A percentile compares a stretch with the other conserved stretches of the same genome.
Conservation (phyloP, 2,797 vertebrate genomes). For the Xerus rutilus region DNA sequence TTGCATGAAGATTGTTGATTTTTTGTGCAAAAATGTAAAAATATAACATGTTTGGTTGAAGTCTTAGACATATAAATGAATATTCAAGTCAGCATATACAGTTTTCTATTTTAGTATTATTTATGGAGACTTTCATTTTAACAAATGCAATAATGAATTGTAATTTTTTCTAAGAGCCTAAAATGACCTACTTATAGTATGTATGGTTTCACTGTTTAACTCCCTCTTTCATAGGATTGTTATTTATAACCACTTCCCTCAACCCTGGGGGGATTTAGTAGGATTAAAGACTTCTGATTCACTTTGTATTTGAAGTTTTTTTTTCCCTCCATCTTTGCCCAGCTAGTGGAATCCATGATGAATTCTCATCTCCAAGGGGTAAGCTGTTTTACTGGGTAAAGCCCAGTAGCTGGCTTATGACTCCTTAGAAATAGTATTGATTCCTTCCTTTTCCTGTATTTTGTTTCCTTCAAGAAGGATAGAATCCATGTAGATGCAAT, state of each 20-base stretch:
- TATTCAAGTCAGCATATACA: neutral
- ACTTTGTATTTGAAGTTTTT: constrained; percentile 81
- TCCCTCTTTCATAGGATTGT: constrained; percentile 48
- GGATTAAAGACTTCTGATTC: constrained; percentile 76
- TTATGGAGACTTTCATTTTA: constrained; percentile 56
- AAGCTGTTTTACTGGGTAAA: constrained; percentile 79
- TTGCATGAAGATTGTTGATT: neutral
- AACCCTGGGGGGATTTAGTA: constrained; percentile 59
- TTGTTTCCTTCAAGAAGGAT: constrained; percentile 68
- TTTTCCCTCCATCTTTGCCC: constrained; percentile 75
- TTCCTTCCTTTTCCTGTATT: constrained; percentile 67
- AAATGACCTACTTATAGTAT: constrained; percentile 72
- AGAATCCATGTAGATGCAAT: constrained; percentile 59
- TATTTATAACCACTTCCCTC: constrained; percentile 74
- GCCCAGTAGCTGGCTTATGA: constrained; percentile 64
- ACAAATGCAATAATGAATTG: constrained; percentile 33
- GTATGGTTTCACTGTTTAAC: constrained; percentile 70
- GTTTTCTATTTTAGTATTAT: constrained; percentile 51
- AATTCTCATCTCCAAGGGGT: constrained; percentile 80
- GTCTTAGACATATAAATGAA: constrained; percentile 22
- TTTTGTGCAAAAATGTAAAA: constrained; percentile 33
- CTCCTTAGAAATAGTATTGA: constrained; percentile 71
- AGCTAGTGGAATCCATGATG: constrained; percentile 82
- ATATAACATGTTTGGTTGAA: neutral
- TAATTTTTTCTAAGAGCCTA: constrained; percentile 58